phyloP scores from a whole-genome alignment of 2,113 vertebrate genomes.

The Pedetes capensis region DNA sequence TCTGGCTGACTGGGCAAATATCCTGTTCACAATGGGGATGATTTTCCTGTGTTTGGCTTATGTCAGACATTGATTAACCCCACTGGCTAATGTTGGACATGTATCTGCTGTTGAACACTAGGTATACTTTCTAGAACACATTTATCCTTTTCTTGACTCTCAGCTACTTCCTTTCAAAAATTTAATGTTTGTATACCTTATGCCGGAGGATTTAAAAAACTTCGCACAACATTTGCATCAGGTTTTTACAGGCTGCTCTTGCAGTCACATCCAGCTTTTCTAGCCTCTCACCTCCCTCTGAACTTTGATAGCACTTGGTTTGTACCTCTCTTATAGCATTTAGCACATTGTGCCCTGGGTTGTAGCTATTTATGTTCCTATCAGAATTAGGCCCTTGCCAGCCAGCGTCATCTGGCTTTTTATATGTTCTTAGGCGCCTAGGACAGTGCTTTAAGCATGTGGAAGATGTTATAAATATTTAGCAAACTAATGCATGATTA shows the following conservation, averaged over 20 bases:
- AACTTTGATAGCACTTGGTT: background rate
- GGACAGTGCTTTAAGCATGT: background rate
- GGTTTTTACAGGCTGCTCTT: background rate
- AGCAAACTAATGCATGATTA: background rate
- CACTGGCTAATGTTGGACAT: background rate
- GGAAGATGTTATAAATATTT: background rate
- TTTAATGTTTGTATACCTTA: background rate
- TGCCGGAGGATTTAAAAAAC: background rate
- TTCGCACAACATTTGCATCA: background rate
- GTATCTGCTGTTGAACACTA: background rate
- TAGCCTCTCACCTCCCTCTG: slow-evolving; percentile 41
- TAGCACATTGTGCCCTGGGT: slow-evolving; percentile 28
- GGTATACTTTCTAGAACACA: background rate
- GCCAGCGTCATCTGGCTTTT: background rate
- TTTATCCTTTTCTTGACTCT: background rate
- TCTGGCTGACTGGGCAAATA: slow-evolving; percentile 37
- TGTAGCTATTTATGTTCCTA: slow-evolving; percentile 51
- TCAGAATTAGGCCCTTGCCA: background rate
- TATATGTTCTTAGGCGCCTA: background rate
- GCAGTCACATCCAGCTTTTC: background rate
- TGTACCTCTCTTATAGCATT: slow-evolving; percentile 57
- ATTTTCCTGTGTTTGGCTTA: slow-evolving; percentile 34
- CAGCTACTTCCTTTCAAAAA: background rate
- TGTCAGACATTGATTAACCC: background rate
- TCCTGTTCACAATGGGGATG: background rate